Conservation (phyloP, 2,797 vertebrate species). For the Emydoidea blandingii region DNA sequence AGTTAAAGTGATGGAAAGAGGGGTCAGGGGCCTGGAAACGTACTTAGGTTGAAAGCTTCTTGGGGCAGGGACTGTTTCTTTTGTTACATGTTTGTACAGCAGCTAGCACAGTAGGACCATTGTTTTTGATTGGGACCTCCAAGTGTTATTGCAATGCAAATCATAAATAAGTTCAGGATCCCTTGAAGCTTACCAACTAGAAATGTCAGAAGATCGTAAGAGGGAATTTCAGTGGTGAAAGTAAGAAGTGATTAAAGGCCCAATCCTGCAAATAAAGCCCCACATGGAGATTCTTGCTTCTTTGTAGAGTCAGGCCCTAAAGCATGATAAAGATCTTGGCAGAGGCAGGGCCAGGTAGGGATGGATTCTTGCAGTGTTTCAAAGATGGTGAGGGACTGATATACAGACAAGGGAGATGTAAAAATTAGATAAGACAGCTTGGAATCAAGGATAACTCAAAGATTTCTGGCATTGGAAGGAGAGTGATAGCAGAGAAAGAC, state of each 20-base stretch:
- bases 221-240: neutral
- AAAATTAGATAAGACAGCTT: no score
- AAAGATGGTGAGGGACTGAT: no score
- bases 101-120: fast-evolving
- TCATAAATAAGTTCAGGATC: neutral
- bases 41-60: neutral
- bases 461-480: neutral
- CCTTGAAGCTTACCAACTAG: fast-evolving
- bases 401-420: no score
- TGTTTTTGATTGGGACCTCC: neutral
- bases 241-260: neutral
- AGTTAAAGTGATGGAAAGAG: neutral
- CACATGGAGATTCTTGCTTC: neutral
- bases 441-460: neutral
- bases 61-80: neutral
- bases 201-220: neutral
- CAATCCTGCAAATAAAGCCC: neutral
- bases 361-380: no score
- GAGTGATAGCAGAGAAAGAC: neutral
- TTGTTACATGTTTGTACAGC: neutral
- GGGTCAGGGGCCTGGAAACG: neutral
- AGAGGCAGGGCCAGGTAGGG: no score
- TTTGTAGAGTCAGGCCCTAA: neutral
- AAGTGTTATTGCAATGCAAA: fast-evolving
- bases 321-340: neutral